A percentile compares a stretch with the other conserved stretches of the same genome.
Evolutionary conservation across 2,113 vertebrate genomes (phyloP).

Genomic region (Puma concolor): DNA sequence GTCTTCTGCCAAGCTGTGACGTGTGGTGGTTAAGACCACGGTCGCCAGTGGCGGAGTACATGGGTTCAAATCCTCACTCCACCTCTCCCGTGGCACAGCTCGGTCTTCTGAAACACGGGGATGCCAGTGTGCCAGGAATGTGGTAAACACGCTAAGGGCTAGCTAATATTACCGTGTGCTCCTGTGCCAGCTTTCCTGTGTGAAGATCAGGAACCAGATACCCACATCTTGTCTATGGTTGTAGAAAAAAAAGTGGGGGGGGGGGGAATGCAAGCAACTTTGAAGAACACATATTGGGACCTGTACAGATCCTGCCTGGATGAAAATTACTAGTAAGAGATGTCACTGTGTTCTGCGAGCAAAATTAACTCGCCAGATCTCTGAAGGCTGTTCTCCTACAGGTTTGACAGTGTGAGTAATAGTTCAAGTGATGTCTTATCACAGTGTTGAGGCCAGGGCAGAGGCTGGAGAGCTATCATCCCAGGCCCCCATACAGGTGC

Average conservation of each 20-base stretch:
- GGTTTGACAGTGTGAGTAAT: slow-evolving; percentile 47
- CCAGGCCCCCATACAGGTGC: neutral
- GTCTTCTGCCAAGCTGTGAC: neutral
- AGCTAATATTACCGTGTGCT: neutral
- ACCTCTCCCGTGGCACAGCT: neutral
- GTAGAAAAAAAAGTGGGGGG: neutral
- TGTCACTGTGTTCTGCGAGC: slow-evolving; percentile 18
- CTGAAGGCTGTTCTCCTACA: slow-evolving; percentile 42
- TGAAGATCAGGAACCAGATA: neutral
- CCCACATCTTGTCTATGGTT: neutral
- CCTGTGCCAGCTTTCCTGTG: neutral
- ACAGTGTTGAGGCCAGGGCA: neutral
- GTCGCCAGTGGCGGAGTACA: accelerated
- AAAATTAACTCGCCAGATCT: slow-evolving; percentile 56
- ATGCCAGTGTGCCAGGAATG: accelerated
- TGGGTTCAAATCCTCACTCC: neutral
- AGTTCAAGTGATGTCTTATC: slow-evolving; percentile 66
- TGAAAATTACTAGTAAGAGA: slow-evolving; percentile 59
- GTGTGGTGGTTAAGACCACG: too few species aligned
- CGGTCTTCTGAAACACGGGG: neutral
- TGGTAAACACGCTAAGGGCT: neutral
- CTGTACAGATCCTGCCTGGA: neutral
- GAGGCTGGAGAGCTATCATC: neutral
- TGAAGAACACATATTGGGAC: neutral
- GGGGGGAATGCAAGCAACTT: neutral